A percentile compares a stretch with the other conserved stretches of the same genome.
Evolutionary conservation across 2,888 invertebrate genomes (phyloP).

Genomic region (Ashinkailepas kermadecensis): DNA sequence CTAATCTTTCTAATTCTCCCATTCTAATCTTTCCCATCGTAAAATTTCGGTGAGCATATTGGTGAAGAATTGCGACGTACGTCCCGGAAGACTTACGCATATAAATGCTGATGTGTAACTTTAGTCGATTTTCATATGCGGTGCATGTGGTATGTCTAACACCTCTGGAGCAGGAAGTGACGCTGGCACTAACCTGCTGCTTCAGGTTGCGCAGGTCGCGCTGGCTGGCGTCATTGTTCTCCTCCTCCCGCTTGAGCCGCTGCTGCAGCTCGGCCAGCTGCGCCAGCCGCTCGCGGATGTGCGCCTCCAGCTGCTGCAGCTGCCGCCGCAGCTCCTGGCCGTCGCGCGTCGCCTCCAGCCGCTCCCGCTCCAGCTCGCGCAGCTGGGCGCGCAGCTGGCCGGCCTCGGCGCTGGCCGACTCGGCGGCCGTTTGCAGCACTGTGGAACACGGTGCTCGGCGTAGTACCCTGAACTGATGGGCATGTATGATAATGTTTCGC

Average conservation of each 20-base stretch:
- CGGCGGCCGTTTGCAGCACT: background rate
- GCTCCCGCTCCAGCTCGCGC: constrained; percentile 28
- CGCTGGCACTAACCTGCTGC: constrained; percentile 28
- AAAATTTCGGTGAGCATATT: too few species aligned
- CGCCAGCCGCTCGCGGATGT: constrained; percentile 23
- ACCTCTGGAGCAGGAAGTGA: too few species aligned
- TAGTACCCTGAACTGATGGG: too few species aligned
- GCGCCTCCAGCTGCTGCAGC: constrained; percentile 30
- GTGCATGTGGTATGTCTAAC: too few species aligned
- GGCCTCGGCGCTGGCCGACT: constrained; percentile 29
- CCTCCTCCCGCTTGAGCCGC: constrained; percentile 32
- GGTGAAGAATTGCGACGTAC: too few species aligned
- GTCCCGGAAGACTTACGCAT: too few species aligned
- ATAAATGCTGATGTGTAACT: too few species aligned
- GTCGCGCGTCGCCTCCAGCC: constrained; percentile 17
- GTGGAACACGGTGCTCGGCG: background rate
- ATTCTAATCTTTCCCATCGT: too few species aligned
- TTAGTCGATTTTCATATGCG: too few species aligned
- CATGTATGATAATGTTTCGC: too few species aligned
- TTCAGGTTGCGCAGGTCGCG: constrained; percentile 31
- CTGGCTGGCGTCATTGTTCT: constrained; percentile 30
- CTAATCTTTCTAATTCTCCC: too few species aligned
- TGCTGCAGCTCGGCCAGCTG: constrained; percentile 27
- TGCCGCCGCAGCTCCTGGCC: constrained; percentile 30
- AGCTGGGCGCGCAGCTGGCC: constrained; percentile 30